Evolutionary conservation across 2,888 invertebrate species (phyloP), one percentile per base, ranked within the genome.

Genomic region (Ligdia adustata): DNA sequence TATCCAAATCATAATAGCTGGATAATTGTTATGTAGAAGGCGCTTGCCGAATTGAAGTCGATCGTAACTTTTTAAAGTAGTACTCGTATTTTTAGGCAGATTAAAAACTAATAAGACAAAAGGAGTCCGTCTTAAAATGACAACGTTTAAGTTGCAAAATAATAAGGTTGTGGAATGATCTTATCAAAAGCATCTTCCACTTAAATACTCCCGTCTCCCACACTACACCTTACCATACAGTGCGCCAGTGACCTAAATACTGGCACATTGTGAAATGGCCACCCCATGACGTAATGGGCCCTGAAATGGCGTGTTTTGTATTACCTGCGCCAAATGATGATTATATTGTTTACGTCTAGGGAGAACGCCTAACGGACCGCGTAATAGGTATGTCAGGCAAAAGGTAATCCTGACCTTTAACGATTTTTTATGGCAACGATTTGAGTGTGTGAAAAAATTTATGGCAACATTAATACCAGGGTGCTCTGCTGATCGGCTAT

Each of bases 241-340:
- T 38, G 83, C 75, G 76, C 82, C 73, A 77, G 75, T 88, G 86
- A 86, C 87, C 87, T 69, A 84, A 78, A 87, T 88, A 80, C 74
- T 69, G 69, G 64, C 62, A 77, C 77, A 75, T 69, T 72, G 78
- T 77, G 60, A 80, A 84, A 85, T 81, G 78, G 76, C 76, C 77
- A 75, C 64, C 70, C 60, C 45, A 50, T 51, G 54, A 62, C 34
- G 43, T 61, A 63, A 43, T 31, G 20, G 18, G 4, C 13, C 32
- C 59, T 64, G 51, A 71, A 64, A 57, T 50, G 60, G 24, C 55
- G 26, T 50, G 40, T 42, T 43, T 42, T 18, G 12, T 33, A 42
- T 42, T 42, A 27, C 38, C 37, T 38, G 37, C 22, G 20, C 41
- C 42, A 42, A 49, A 49, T 42, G 48, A 49, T 43, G 48, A 49